Evolutionary conservation across 2,113 vertebrate genomes (phyloP).

Genomic region (Pholis gunnellus): DNA sequence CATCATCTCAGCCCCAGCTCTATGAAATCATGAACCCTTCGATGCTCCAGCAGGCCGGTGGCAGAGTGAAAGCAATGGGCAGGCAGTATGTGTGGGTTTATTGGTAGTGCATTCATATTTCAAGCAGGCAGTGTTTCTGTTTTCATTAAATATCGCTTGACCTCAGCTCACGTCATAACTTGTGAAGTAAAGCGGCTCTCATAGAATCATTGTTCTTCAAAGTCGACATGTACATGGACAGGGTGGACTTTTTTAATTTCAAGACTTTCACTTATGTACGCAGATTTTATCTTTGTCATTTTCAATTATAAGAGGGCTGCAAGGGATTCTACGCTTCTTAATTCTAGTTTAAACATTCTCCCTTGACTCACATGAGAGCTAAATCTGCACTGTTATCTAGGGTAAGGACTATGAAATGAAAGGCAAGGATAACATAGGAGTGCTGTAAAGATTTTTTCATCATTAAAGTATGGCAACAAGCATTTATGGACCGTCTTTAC

Average conservation of each 20-base stretch:
- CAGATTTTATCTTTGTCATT: constrained; percentile 49
- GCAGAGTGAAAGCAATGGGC: constrained; percentile 35
- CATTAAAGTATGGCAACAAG: constrained; percentile 2
- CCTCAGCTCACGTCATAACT: constrained; percentile 12
- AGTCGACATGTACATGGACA: not conserved
- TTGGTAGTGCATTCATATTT: constrained; percentile 21
- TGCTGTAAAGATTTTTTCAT: constrained; percentile 11
- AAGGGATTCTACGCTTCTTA: constrained; percentile 2
- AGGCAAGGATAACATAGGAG: not conserved
- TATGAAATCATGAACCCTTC: constrained; percentile 37
- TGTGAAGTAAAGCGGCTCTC: constrained; percentile 15
- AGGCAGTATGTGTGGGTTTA: constrained; percentile 28
- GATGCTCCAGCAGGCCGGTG: constrained; percentile 15
- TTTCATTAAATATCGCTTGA: constrained; percentile 50
- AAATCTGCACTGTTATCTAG: constrained; percentile 16
- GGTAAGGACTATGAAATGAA: constrained; percentile 11
- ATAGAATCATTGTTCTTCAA: constrained; percentile 1
- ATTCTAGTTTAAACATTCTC: constrained; percentile 17
- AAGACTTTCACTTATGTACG: constrained; percentile 18
- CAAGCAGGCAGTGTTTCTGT: constrained; percentile 13
- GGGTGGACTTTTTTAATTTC: constrained; percentile 37
- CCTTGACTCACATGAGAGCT: constrained; percentile 23
- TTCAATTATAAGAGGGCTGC: constrained; percentile 40
- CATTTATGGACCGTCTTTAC: constrained; percentile 26
- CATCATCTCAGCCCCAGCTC: constrained; percentile 37